Base-by-base conservation (phyloP, 2,888 invertebrate genomes). In the Noctua fimbriata region DNA sequence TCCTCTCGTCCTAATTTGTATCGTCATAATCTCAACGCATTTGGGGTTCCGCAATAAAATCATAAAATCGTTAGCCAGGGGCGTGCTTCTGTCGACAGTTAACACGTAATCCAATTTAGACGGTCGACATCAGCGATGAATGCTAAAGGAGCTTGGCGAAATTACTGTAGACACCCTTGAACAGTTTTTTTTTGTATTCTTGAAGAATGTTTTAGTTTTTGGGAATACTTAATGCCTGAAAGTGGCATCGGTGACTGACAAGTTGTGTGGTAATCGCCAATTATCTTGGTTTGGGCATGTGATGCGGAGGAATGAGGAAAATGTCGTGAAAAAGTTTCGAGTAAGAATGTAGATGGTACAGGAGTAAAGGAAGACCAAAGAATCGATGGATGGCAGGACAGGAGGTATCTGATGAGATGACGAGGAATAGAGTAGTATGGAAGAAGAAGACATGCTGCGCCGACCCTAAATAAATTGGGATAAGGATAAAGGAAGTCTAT, bases 61-160 rank as follows among this genome's bases (percentile, higher is more conserved):
- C 93, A 95, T 95, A 95, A 96, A 96, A 95, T 92, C 93, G 92
- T 95, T 94, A 94, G 90, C 78, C 88, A 90, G 86, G 89, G 88
- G 90, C 91, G 89, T 89, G 89, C 91, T 90, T 90, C 91, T 89
- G 91, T 90, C 91, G 93, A 92, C 94, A 93, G 93, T 95, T 95
- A 93, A 92, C 95, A 92, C 93, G 94, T 96, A 96, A 96, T 96
- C 96, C 96, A 96, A 96, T 96, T 96, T 96, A 91, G 92, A 87
- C 90, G 92, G 89, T 89, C 92, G 93, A 91, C 93, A 90, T 90
- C 91, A 91, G 79, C 92, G 90, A 93, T 94, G 95, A 95, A 95
- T 96, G 94, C 90, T 95, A 94, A 95, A 94, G 91, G 90, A 90
- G 93, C 92, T 92, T 92, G 90, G 93, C 92, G 87, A 94, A 95